Evolutionary conservation across 1,140 invertebrate genomes (phyloP).

Genomic region (Platyura marginata): DNA sequence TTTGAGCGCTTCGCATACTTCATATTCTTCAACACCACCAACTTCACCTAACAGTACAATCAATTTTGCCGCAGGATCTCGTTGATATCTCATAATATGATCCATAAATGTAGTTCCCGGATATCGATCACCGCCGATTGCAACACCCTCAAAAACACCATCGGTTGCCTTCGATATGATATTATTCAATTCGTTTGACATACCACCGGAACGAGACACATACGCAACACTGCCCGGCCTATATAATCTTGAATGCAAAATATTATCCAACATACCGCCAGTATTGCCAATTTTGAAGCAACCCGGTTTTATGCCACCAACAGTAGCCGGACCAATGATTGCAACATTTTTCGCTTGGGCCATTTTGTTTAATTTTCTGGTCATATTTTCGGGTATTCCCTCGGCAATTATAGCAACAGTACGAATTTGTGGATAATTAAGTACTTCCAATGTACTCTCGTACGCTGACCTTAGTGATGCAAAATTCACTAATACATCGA

Average conservation of each 20-base stretch:
- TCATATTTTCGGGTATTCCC: slow-evolving; percentile 97
- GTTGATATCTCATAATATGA: slow-evolving; percentile 74
- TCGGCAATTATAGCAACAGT: slow-evolving; percentile 98
- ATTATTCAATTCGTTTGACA: slow-evolving; percentile 99
- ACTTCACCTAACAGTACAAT: slow-evolving; percentile 94
- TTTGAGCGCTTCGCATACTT: slow-evolving; percentile 80
- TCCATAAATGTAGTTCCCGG: slow-evolving; percentile 98
- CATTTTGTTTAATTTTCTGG: slow-evolving; percentile 78
- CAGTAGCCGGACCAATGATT: slow-evolving; percentile 94
- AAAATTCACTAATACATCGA: slow-evolving; percentile 96
- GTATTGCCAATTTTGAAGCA: slow-evolving; percentile 99
- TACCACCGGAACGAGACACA: slow-evolving; percentile 94
- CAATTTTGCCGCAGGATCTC: slow-evolving; percentile 72
- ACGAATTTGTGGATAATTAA: slow-evolving; percentile 81
- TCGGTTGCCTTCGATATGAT: slow-evolving; percentile 94
- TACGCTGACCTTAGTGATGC: slow-evolving; percentile 95
- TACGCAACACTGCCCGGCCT: slow-evolving; percentile 93
- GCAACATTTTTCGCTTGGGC: slow-evolving; percentile 63
- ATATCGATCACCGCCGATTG: slow-evolving; percentile 98
- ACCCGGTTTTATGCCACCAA: slow-evolving; percentile 94
- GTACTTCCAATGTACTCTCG: slow-evolving; percentile 82
- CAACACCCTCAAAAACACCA: slow-evolving; percentile 94
- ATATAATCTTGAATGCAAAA: slow-evolving; percentile 92
- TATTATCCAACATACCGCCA: slow-evolving; percentile 99
- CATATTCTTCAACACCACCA: slow-evolving; percentile 98